A percentile compares a stretch with the other conserved stretches of the same genome.
Conservation (phyloP, 2,888 invertebrate genomes). For the Melinaea marsaeus region DNA sequence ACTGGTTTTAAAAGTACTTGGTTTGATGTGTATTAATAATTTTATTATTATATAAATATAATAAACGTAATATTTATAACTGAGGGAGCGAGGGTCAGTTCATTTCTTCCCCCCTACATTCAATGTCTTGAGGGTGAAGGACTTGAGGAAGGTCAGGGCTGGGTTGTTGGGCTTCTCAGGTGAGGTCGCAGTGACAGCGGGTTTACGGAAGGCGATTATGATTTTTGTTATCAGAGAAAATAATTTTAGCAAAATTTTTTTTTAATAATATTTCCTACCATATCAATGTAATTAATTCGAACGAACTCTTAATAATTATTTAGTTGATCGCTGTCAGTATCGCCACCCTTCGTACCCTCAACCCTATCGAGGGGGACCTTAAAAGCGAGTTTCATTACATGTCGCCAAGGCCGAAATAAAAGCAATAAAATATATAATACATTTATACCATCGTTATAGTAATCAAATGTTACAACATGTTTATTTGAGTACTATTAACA, state of each 20-base stretch:
- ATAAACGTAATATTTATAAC: no score
- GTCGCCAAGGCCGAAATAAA: constrained; percentile 23
- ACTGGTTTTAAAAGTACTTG: no score
- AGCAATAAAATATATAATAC: constrained; percentile 16
- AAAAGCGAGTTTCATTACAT: constrained; percentile 15
- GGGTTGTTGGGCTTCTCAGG: constrained; percentile 24
- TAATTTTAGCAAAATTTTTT: no score
- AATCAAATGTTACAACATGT: background rate
- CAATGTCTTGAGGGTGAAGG: constrained; percentile 33
- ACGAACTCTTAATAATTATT: no score
- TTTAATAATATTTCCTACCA: no score
- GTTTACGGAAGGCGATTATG: background rate
- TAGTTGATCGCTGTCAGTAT: constrained; percentile 6
- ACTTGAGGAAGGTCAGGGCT: constrained; percentile 40
- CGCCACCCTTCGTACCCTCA: constrained; percentile 21
- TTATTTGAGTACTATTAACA: no score
- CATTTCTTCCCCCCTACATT: constrained; percentile 25
- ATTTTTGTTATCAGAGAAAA: no score
- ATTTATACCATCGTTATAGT: constrained; percentile 8
- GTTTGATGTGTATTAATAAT: no score
- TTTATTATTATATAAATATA: no score
- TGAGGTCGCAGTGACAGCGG: constrained; percentile 21
- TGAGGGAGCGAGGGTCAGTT: background rate
- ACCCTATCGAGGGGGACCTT: constrained; percentile 22
- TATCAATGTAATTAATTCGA: no score